Conservation (phyloP, 1,140 invertebrate species). For the Tribolium madens region DNA sequence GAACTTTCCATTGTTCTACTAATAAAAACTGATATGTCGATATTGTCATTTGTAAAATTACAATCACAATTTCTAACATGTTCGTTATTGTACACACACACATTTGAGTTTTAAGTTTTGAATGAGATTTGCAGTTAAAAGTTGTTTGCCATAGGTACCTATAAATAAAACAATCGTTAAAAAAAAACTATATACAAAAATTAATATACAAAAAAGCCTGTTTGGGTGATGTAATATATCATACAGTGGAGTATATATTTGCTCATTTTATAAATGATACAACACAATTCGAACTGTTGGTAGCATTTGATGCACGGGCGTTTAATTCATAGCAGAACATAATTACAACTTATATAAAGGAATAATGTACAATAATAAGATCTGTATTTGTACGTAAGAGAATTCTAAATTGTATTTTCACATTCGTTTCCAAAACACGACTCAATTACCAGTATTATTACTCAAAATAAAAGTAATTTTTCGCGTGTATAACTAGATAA, state of each 20-base stretch:
- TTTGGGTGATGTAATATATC: neutral
- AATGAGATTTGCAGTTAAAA: slow-evolving; percentile 34
- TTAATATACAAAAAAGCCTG: slow-evolving; percentile 17
- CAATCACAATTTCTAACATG: slow-evolving; percentile 56
- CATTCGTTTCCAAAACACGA: slow-evolving; percentile 31
- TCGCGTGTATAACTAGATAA: slow-evolving; percentile 39
- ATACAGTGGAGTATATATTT: slow-evolving; percentile 1
- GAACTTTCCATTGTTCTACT: slow-evolving; percentile 55
- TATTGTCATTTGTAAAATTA: slow-evolving; percentile 65
- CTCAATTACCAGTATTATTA: slow-evolving; percentile 4
- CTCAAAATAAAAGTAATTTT: slow-evolving; percentile 41
- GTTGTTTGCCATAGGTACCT: slow-evolving; percentile 37
- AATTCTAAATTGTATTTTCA: slow-evolving; percentile 24
- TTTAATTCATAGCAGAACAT: neutral
- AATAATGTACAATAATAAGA: slow-evolving; percentile 39
- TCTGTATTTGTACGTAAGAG: slow-evolving; percentile 40
- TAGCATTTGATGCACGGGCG: slow-evolving; percentile 18
- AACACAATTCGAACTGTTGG: neutral
- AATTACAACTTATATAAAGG: neutral
- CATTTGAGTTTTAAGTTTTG: slow-evolving; percentile 42
- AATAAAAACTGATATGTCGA: slow-evolving; percentile 64
- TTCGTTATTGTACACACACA: slow-evolving; percentile 47
- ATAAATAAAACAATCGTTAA: slow-evolving; percentile 42
- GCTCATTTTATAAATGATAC: neutral
- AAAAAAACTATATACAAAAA: slow-evolving; percentile 44